Base-by-base conservation (phyloP, 2,113 vertebrate genomes). In the Muscicapa adusta region DNA sequence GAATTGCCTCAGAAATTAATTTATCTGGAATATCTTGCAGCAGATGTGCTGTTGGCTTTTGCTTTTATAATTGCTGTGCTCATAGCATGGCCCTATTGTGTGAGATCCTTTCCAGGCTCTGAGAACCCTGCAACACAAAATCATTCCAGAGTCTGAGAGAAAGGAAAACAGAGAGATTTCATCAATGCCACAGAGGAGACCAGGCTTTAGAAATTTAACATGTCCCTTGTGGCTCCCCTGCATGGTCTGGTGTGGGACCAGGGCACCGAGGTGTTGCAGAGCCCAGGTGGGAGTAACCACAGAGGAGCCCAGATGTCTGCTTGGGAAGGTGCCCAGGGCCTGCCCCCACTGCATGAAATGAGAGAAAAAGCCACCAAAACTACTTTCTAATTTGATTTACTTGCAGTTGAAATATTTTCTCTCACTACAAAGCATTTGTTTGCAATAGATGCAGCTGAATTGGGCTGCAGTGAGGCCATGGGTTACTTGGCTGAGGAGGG, bases 1-100 rank as follows among this genome's bases (percentile, higher is more conserved):
- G 28, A 84, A 93, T 78, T 94, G 36, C 51, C n/a, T 88, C 48
- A 75, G 70, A 92, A 93, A 84, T 75, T 73, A 89, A 65, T 92
- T 91, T 91, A 29, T 70, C 72, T 77, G 45, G 31, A 28, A 83
- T 53, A 45, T 33, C 18, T 93, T 81, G 40, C n/a, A 87, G 57
- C 60, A 85, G 57, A 65, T 89, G 12, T 75, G 43, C 10, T 71
- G 17, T 57, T 88, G 33, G 70, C 24, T 85, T 94, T 92, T 77
- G 26, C 34, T 70, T 80, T 83, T 81, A 48, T 48, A 67, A 48
- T 60, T 78, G 40, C 25, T 68, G 12, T 68, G 40, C n/a, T 71
- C 0, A 0, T n/a, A 58, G 11, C 19, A 24, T 0, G 2, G 10
- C 7, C 23, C 13, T 54, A 3, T 47, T 76, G 3, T 66, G 18